phyloP scores from a whole-genome alignment of 2,888 invertebrate genomes.

The Lepidonotus clava region DNA sequence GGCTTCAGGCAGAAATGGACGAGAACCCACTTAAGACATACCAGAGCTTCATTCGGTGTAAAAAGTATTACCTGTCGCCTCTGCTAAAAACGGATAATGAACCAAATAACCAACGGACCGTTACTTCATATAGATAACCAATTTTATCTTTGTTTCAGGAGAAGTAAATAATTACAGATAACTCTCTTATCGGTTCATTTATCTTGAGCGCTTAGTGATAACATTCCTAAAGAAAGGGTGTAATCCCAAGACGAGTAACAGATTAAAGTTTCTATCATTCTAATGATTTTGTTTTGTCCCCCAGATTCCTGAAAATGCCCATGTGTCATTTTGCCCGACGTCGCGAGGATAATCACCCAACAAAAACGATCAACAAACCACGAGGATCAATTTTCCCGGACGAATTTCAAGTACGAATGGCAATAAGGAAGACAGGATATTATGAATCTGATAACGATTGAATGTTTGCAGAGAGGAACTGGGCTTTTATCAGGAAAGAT shows the following conservation, averaged over 20 bases:
- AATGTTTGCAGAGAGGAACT: too few relatives aligned
- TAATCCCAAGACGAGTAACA: not conserved
- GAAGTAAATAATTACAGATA: not conserved
- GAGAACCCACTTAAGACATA: too few relatives aligned
- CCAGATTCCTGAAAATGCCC: not conserved
- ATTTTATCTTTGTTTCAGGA: not conserved
- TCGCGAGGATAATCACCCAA: not conserved
- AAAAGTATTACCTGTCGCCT: too few relatives aligned
- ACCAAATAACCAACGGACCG: not conserved
- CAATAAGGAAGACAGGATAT: slow-evolving; percentile 3
- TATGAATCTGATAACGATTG: slow-evolving; percentile 13
- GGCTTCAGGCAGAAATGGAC: too few relatives aligned
- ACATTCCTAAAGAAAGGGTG: too few relatives aligned
- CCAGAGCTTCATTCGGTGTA: too few relatives aligned
- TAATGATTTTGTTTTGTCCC: not conserved
- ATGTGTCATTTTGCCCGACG: slow-evolving; percentile 21
- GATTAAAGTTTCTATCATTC: not conserved
- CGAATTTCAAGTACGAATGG: not conserved
- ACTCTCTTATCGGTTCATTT: not conserved
- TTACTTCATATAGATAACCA: not conserved
- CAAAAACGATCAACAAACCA: slow-evolving; percentile 7
- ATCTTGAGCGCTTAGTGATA: not conserved
- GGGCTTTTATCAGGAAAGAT: too few relatives aligned
- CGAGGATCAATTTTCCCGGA: not conserved
- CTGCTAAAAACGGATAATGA: too few relatives aligned